Base-by-base conservation (phyloP, 2,888 invertebrate genomes). In the Hirtodrosophila alboralis region DNA sequence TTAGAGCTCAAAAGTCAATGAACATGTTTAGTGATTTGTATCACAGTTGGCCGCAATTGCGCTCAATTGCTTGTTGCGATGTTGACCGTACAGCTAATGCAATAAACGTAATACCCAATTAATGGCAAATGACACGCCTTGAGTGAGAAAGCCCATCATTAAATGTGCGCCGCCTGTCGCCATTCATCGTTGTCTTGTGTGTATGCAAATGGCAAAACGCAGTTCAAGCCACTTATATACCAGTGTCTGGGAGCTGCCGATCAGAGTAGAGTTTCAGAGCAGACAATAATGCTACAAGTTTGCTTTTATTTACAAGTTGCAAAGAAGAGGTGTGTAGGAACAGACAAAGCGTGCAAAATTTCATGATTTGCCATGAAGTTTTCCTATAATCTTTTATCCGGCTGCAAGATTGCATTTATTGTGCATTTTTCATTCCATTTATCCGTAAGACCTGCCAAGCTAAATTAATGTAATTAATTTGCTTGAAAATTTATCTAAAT, bases 31-130 rank as follows among this genome's bases (percentile, higher is more conserved):
- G 23, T 49, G 54, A 64, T 73, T 60, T 57, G 54, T 31, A 52
- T 56, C 47, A 31, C 30, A 30, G 75, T 60, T 62, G 62, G 36
- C 40, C 37, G 60, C 72, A 75, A 72, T 72, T 74, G 65, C 10
- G 38, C 41, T 59, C 48, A 68, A 63, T 64, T 59, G 56, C 47
- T 40, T 34, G 37, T 51, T 45, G 28, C 5, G 31, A 7, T 23
- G 23, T 23, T 23, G 23, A 8, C 23, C 23, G 23, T 23, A 2
- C 23, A 6, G 28, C 34, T 45, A 47, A 51, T 54, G 60, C 27
- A 18, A 41, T 67, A 56, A 73, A 59, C 69, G 76, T 75, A 76
- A 75, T 72, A 68, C 43, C 59, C 74, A 76, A 72, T 74, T 76
- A 72, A 72, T 48, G 54, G 61, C 61, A 64, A 71, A 53, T 56